phyloP scores from a whole-genome alignment of 2,113 vertebrate species.

The Ammospiza nelsoni region DNA sequence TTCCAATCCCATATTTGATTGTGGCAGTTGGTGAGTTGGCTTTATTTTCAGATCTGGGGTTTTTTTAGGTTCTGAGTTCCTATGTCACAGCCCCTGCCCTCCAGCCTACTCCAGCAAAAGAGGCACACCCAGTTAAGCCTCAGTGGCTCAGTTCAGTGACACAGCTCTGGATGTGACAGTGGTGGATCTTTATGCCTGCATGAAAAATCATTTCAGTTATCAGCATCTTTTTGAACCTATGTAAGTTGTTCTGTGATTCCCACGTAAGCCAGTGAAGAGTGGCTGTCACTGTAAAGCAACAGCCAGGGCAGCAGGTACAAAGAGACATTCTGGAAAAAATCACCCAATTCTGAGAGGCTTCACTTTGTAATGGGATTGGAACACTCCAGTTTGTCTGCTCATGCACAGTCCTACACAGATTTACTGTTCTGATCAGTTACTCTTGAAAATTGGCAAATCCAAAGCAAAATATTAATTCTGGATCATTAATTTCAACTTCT shows the following conservation, averaged over 20 bases:
- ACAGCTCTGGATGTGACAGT: background rate
- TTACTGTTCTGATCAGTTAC: background rate
- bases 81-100: background rate
- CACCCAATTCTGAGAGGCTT: background rate
- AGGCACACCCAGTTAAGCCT: background rate
- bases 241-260: background rate
- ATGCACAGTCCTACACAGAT: background rate
- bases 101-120: background rate
- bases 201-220: background rate
- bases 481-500: background rate
- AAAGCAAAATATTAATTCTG: background rate
- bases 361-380: background rate
- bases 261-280: rapidly evolving
- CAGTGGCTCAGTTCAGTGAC: rapidly evolving
- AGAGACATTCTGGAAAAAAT: background rate
- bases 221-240: background rate
- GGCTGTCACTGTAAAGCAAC: background rate
- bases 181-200: background rate
- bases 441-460: background rate
- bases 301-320: rapidly evolving
- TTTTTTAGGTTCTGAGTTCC: background rate
- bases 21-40: background rate
- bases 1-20: background rate
- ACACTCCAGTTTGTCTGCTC: background rate
- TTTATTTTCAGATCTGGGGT: background rate